phyloP scores from a whole-genome alignment of 1,140 invertebrate genomes.

The Brachionus koreanus region DNA sequence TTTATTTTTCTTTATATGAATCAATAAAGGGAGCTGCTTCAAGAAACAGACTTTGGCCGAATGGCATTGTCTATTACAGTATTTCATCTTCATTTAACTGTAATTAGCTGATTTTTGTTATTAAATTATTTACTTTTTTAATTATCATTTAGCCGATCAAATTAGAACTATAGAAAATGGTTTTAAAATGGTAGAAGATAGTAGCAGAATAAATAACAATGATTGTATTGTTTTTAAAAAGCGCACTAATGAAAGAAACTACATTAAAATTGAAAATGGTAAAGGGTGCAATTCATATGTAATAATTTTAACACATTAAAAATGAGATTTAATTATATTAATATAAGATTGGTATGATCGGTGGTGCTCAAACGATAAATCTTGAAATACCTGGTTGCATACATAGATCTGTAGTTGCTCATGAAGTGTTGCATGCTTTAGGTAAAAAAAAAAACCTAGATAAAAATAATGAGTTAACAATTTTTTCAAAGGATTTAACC shows the following conservation, averaged over 20 bases:
- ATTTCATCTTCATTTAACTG: not conserved
- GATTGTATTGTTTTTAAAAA: not conserved
- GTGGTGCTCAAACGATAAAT: not conserved
- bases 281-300: slow-evolving; percentile 2
- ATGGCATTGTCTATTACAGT: not conserved
- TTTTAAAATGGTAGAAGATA: not conserved
- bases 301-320: not conserved
- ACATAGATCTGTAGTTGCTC: not conserved
- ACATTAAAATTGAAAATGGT: not conserved
- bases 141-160: not conserved
- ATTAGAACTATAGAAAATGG: not conserved
- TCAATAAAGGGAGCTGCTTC: not conserved
- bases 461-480: slow-evolving; percentile 53
- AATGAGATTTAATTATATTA: not conserved
- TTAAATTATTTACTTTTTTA: not conserved
- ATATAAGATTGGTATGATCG: not conserved
- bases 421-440: not conserved
- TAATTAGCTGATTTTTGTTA: not conserved
- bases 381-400: not conserved
- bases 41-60: not conserved
- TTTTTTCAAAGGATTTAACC: slow-evolving; percentile 48
- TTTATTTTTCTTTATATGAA: not conserved
- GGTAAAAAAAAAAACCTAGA: not conserved
- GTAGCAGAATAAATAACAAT: not conserved
- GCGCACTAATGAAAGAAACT: not conserved